These are phyloP conservation scores for Ceratina australensis DNA, from an alignment of 1,140 invertebrate genomes.

Conservation along the genomic window DNA sequence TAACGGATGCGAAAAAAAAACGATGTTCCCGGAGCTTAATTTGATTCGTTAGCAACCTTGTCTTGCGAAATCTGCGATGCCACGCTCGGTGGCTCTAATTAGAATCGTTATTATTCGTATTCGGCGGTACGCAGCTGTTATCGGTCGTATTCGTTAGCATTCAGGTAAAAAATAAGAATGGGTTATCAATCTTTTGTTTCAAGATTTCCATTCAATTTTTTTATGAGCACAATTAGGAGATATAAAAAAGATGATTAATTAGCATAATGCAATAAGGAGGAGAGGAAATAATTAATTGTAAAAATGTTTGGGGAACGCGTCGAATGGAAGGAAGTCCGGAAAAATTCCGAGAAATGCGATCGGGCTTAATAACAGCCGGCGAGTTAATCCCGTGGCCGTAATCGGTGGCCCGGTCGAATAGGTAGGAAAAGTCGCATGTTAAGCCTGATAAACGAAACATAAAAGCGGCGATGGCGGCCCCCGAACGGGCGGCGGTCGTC, in stretches of 20 bases:
- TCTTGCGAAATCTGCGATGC: neutral
- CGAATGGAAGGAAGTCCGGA: too few species aligned
- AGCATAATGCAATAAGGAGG: too few species aligned
- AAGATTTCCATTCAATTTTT: neutral
- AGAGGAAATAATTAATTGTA: too few species aligned
- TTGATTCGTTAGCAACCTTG: slow-evolving; percentile 13
- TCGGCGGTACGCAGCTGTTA: slow-evolving; percentile 1
- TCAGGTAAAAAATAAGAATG: neutral
- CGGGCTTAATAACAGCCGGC: slow-evolving; percentile 10
- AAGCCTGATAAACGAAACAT: slow-evolving; percentile 73
- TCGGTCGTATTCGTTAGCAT: slow-evolving; percentile 12
- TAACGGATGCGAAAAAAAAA: neutral
- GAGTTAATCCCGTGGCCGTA: slow-evolving; percentile 50
- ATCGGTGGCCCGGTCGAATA: slow-evolving; percentile 56
- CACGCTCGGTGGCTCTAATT: slow-evolving; percentile 13
- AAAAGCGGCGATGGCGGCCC: slow-evolving; percentile 61
- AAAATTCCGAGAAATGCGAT: slow-evolving; percentile 14
- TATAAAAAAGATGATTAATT: neutral
- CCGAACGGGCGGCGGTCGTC: slow-evolving; percentile 27
- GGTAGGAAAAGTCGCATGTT: slow-evolving; percentile 71
- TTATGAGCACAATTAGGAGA: neutral
- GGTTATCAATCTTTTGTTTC: neutral
- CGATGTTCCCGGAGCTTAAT: neutral
- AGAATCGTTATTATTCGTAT: slow-evolving; percentile 7
- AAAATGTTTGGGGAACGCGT: too few species aligned